These are phyloP conservation scores for Dunckerocampus dactyliophorus DNA, from an alignment of 2,113 vertebrate genomes.

Conservation along the genomic window DNA sequence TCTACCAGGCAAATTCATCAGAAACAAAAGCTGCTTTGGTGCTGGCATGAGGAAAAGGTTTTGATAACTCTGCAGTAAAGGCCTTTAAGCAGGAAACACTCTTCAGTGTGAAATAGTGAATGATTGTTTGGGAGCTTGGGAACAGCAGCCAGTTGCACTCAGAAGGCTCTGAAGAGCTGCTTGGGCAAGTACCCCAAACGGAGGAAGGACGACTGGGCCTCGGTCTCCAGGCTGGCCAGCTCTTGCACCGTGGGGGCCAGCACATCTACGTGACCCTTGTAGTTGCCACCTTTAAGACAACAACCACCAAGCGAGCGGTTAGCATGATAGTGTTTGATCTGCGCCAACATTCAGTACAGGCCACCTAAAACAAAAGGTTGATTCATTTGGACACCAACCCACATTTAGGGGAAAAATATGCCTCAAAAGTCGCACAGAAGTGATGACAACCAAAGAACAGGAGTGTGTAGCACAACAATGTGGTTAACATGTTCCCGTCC, in stretches of 20 bases:
- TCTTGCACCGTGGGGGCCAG: slow-evolving; percentile 94
- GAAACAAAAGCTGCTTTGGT: slow-evolving; percentile 8
- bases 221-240: slow-evolving; percentile 87
- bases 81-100: not conserved
- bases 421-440: too few relatives aligned
- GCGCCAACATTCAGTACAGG: too few relatives aligned
- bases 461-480: too few relatives aligned
- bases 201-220: slow-evolving; percentile 97
- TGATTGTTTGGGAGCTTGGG: not conserved
- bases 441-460: too few relatives aligned
- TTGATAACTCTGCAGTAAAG: not conserved
- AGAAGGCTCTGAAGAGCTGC: slow-evolving; percentile 94
- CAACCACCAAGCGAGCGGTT: not conserved
- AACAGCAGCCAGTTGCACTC: slow-evolving; percentile 37
- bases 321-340: not conserved
- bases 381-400: too few relatives aligned
- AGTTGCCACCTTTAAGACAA: slow-evolving; percentile 78
- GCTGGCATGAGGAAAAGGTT: not conserved
- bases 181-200: slow-evolving; percentile 93
- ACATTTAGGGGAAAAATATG: too few relatives aligned
- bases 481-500: too few relatives aligned
- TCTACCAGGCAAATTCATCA: not conserved
- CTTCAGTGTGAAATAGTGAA: not conserved
- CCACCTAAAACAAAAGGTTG: too few relatives aligned
- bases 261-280: slow-evolving; percentile 93